Evolutionary conservation across 1,140 invertebrate genomes (phyloP), one percentile per base, ranked within the genome.

Genomic region (Berghia stephanieae): DNA sequence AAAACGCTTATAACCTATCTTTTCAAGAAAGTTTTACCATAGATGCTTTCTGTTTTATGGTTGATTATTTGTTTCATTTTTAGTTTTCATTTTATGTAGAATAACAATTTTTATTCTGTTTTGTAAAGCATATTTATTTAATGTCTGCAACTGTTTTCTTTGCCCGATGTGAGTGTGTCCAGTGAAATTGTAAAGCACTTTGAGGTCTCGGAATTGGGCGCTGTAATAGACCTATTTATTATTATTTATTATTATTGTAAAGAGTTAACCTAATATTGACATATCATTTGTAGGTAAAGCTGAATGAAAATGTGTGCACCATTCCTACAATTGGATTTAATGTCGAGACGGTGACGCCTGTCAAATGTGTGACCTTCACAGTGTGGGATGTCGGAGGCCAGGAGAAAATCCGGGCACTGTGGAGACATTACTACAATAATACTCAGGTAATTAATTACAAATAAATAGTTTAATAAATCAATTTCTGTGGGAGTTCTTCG

Each of bases 231-330:
- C 8, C 18, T 68, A 36, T 38, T 34, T 68, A 13, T 5, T 34
- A n/a, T 68, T 40, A 34, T 13, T 38, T 68, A 10, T 68, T 38
- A 68, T 63, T 31, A 16, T 34, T 68, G 18, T 68, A 6, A 6
- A 38, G n/a, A n/a, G n/a, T n/a, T n/a, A n/a, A n/a, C n/a, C n/a
- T n/a, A n/a, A n/a, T n/a, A n/a, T n/a, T n/a, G n/a, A n/a, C n/a
- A n/a, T n/a, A n/a, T n/a, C n/a, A n/a, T n/a, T n/a, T n/a, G n/a
- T n/a, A 98, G 94, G 93, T 98, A 89, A 98, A 99, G 94, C 93
- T 98, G 93, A 96, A 96, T 57, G 85, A 88, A 49, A 81, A 72
- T 57, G 80, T 89, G 0, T 67, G 40, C 13, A 86, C 87, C 21
- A 86, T 88, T 40, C 89, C 88, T 21, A 90, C 88, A 5, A 84